These are phyloP conservation scores for Drosophila niveifrons DNA, from an alignment of 2,888 invertebrate species.

Conservation along the genomic window DNA sequence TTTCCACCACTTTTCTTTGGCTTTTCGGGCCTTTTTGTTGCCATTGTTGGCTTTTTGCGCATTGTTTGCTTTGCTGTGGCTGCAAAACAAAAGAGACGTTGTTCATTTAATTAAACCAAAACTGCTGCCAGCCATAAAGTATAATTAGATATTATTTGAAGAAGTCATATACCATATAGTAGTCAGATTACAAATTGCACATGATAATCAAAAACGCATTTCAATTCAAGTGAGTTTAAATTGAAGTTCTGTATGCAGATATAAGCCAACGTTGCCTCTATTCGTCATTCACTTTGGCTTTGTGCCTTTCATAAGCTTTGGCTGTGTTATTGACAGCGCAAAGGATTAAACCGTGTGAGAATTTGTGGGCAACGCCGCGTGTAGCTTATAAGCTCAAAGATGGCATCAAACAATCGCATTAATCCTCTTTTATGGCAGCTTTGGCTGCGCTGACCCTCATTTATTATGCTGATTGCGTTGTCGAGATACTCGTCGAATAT, in stretches of 20 bases:
- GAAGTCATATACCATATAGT: background rate
- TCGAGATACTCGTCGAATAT: background rate
- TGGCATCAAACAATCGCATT: background rate
- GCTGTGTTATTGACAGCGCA: background rate
- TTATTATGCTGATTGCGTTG: conserved; percentile 10
- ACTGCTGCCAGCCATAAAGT: conserved; percentile 46
- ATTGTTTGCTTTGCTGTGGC: conserved; percentile 39
- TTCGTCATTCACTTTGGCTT: background rate
- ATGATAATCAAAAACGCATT: background rate
- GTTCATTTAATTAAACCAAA: conserved; percentile 61
- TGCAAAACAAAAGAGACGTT: conserved; percentile 42
- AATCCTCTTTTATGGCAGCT: conserved; percentile 12
- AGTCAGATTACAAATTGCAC: background rate
- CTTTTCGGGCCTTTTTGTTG: conserved; percentile 16
- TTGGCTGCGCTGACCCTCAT: background rate
- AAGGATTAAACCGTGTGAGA: conserved; percentile 3
- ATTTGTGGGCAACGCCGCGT: background rate
- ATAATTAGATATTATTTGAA: conserved; percentile 10
- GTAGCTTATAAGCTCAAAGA: conserved; percentile 7
- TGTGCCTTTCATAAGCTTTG: background rate
- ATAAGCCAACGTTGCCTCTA: background rate
- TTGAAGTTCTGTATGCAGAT: background rate
- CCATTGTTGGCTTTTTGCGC: conserved; percentile 44
- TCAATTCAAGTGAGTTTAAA: background rate
- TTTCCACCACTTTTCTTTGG: conserved; percentile 38